Conservation (phyloP, 2,888 invertebrate genomes). For the Bellardia pandia region DNA sequence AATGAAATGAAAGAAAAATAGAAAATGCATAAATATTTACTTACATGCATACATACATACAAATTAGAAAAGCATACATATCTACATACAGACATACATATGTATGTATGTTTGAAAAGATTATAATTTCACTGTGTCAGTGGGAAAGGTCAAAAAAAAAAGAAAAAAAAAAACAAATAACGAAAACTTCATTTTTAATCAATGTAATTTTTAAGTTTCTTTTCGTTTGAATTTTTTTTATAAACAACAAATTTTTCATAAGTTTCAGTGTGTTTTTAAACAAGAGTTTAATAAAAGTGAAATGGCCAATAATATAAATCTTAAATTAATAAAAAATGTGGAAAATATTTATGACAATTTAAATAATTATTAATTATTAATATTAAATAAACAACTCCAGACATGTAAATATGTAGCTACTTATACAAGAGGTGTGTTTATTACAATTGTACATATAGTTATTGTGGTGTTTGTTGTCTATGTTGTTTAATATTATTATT, state of each 20-base stretch:
- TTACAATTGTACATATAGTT: not conserved
- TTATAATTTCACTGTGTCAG: conserved; percentile 70
- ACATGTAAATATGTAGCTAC: not conserved
- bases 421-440: conserved; percentile 32
- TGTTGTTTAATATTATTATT: conserved; percentile 18
- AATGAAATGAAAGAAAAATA: conserved; percentile 10
- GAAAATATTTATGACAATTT: conserved; percentile 26
- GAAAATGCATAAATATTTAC: conserved; percentile 1
- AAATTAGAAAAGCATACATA: not conserved
- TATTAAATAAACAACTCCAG: conserved; percentile 1
- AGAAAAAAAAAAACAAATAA: not conserved
- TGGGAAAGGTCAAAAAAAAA: conserved; percentile 67
- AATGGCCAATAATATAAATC: not conserved
- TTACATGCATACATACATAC: not conserved
- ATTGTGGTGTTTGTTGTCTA: not conserved
- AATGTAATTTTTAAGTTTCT: conserved; percentile 11
- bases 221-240: not conserved
- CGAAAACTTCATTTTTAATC: not conserved
- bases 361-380: conserved; percentile 35
- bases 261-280: no score
- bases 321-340: conserved; percentile 14
- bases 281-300: not conserved
- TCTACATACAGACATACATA: not conserved
- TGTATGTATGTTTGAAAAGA: not conserved
- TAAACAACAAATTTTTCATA: not conserved